Evolutionary conservation across 2,888 invertebrate genomes (phyloP), one percentile per base, ranked within the genome.

Genomic region (Abrostola triplasia): DNA sequence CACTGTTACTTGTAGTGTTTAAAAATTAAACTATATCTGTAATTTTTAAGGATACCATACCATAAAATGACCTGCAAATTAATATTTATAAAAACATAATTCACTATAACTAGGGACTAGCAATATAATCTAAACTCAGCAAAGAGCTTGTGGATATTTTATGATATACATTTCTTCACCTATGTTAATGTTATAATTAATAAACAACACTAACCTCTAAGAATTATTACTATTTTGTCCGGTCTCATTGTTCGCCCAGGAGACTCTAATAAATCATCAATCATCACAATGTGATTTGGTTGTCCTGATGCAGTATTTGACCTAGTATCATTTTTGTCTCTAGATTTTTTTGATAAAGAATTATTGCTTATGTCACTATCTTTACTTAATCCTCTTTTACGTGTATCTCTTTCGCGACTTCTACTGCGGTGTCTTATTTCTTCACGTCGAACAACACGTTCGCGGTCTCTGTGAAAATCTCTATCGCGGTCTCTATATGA

Each of bases 211-310:
- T 74, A 76, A 95, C 95, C 99, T 88, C 99, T 95, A 55, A 99
- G 92, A 80, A 99, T 97, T 64, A 99, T 97, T 38, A 98, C 98
- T 79, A 99, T 97, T 88, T 96, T 96, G 10, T 95, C 95, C 24
- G 99, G 98, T 78, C 99, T 96, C 78, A 96, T 96, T 67, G 95
- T 95, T 53, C 99, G 95, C 8, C 98, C 98, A 2, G 99, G 99
- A 35, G 95, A 90, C 84, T 96, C 96, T 53, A 99, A 91, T 66
- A 99, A 91, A 86, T 99, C 98, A 85, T 98, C 98, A 78, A 99
- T 97, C 90, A 95, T 95, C 42, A 97, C 96, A 37, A 92, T 35
- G 70, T 89, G 90, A 84, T 91, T 86, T 79, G 91, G 68, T 70
- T 55, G 83, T 74, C 62, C 91, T 82, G 54, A 80, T 24, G 49